Evolutionary conservation across 2,797 vertebrate genomes (phyloP).

Genomic region (Silurus aristotelis): DNA sequence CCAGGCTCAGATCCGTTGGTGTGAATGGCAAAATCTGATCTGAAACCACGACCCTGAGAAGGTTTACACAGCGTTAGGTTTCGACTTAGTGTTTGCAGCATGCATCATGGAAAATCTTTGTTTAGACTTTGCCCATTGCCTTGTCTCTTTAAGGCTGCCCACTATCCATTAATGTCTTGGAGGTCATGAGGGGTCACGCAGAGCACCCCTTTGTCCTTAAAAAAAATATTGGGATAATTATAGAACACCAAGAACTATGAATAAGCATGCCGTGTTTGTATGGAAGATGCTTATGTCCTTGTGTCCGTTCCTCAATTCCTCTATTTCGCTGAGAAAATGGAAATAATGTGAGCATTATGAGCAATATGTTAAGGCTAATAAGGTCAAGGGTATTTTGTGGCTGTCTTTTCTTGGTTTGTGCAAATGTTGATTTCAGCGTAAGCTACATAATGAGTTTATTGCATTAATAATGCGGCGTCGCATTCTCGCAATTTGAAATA

Average conservation of each 20-base stretch:
- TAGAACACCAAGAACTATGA: constrained; percentile 65
- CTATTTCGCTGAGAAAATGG: constrained; percentile 70
- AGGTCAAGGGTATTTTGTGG: background rate
- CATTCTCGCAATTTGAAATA: constrained; percentile 17
- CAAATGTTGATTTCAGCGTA: background rate
- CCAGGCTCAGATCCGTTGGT: constrained; percentile 4
- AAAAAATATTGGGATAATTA: constrained; percentile 56
- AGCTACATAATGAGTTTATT: constrained; percentile 1
- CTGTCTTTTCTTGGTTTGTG: constrained; percentile 10
- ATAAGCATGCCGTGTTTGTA: constrained; percentile 64
- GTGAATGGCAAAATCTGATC: constrained; percentile 37
- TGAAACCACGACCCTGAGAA: constrained; percentile 20
- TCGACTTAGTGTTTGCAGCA: constrained; percentile 28
- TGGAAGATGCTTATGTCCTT: constrained; percentile 64
- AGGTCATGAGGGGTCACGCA: constrained; percentile 57
- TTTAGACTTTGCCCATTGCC: constrained; percentile 25
- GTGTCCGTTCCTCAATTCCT: constrained; percentile 56
- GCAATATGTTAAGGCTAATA: constrained; percentile 55
- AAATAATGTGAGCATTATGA: constrained; percentile 66
- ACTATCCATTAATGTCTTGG: constrained; percentile 59
- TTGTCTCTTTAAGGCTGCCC: constrained; percentile 31
- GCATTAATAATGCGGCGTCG: constrained; percentile 15
- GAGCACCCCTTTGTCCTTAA: constrained; percentile 49
- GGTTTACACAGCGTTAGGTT: constrained; percentile 38
- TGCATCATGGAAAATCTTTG: constrained; percentile 48